Evolutionary conservation across 2,113 vertebrate species (phyloP), one percentile per base, ranked within the genome.

Genomic region (Toxotes jaculatrix): DNA sequence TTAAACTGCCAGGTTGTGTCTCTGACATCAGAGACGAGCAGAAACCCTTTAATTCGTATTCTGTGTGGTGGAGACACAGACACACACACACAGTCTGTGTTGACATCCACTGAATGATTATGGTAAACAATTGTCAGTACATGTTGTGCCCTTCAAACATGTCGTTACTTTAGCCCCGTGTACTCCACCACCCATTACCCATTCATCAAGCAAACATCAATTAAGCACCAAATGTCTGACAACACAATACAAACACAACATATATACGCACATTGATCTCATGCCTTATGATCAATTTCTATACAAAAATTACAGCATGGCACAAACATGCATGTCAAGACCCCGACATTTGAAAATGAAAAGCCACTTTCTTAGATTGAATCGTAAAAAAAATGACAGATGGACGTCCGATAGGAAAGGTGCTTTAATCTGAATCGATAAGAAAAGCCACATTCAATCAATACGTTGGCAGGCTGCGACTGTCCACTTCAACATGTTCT

Each of bases 331-430:
- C 19, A 2, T 55, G 63, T 83, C 27, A 19, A 57, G 85, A 51
- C 47, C 63, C 59, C 1, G 16, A 10, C 67, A 19, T 68, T 57
- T 83, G 40, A 12, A 74, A 84, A 69, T 56, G 4, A 86, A 74
- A 76, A 84, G 31, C 69, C 32, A 77, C 89, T 92, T 87, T 80
- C 82, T 76, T n/a, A 74, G 73, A 92, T 84, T 91, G 78, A 83
- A 74, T 80, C 42, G 0, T 87, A 61, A 80, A 92, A 27, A 27
- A 84, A 69, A 79, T 72, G 79, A 88, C 45, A 53, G 64, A 85
- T 71, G 53, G 71, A 34, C 4, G 16, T 83, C 57, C 74, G 38
- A 74, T 38, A 61, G 17, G 79, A 84, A 57, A 76, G 32, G 42
- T 64, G 68, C 62, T 81, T n/a, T 60, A 55, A 83, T 87, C 6